Conservation (phyloP, 2,888 invertebrate genomes). For the Nomada hirtipes region DNA sequence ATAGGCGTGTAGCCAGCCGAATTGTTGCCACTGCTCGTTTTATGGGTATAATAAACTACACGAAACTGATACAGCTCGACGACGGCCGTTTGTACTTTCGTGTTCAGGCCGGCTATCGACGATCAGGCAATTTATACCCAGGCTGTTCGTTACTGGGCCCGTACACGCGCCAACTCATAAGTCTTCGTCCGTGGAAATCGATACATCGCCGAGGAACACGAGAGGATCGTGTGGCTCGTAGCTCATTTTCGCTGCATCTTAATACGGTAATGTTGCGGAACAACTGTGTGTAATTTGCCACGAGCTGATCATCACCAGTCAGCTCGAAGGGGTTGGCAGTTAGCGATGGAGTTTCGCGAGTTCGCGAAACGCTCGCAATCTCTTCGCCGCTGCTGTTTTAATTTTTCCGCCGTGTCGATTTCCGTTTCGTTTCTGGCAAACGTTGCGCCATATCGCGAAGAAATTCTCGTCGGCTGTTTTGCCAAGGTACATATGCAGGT, state of each 20-base stretch:
- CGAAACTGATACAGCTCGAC: slow-evolving; percentile 66
- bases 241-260: slow-evolving; percentile 40
- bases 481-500: too few species aligned
- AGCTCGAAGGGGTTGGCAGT: neutral
- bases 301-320: neutral
- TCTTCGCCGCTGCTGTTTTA: neutral
- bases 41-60: slow-evolving; percentile 66
- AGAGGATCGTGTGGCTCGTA: slow-evolving; percentile 32
- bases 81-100: slow-evolving; percentile 66
- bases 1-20: slow-evolving; percentile 29
- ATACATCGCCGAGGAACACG: slow-evolving; percentile 51
- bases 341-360: neutral
- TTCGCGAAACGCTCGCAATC: neutral
- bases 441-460: neutral
- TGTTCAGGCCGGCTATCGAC: slow-evolving; percentile 57
- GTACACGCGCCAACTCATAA: slow-evolving; percentile 49
- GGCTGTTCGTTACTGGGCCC: slow-evolving; percentile 53
- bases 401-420: neutral
- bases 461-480: too few species aligned
- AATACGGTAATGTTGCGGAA: slow-evolving; percentile 8
- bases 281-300: neutral
- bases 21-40: slow-evolving; percentile 53
- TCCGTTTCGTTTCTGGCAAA: too few species aligned
- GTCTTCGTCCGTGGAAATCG: slow-evolving; percentile 58
- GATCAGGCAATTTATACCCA: slow-evolving; percentile 67